Conservation (phyloP, 2,797 vertebrate genomes). For the Catostomus latipinnis region DNA sequence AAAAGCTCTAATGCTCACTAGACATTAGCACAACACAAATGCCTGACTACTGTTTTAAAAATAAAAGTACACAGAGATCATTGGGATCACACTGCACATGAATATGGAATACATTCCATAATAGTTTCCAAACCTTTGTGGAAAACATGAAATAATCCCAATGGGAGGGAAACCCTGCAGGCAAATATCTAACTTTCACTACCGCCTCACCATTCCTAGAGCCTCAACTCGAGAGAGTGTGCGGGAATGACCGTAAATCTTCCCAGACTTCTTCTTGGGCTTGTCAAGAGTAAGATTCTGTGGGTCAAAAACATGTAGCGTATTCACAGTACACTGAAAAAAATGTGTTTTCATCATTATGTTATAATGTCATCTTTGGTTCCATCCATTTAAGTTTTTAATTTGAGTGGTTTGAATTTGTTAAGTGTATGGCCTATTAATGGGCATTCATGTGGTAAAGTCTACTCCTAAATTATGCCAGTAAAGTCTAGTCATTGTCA, state of each 20-base stretch:
- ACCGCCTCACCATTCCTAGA: constrained; percentile 75
- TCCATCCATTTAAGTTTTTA: no score
- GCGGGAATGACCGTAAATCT: constrained; percentile 79
- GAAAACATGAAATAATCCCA: constrained; percentile 18
- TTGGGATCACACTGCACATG: background rate
- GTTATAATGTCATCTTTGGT: no score
- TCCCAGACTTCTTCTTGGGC: constrained; percentile 77
- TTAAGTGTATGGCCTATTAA: no score
- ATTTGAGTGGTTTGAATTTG: no score
- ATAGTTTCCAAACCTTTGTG: constrained; percentile 15
- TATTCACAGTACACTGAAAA: no score
- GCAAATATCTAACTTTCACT: background rate
- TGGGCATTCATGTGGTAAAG: background rate
- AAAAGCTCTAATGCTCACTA: constrained; percentile 47
- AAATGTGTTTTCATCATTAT: no score
- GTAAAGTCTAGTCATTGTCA: background rate
- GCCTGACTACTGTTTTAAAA: background rate
- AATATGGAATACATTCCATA: constrained; percentile 6
- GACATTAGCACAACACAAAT: constrained; percentile 17
- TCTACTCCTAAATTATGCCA: background rate
- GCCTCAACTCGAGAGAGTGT: constrained; percentile 78
- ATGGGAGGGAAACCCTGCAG: background rate
- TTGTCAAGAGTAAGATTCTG: constrained; percentile 82
- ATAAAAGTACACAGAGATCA: constrained; percentile 1
- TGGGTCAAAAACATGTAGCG: background rate